Evolutionary conservation across 2,797 vertebrate species (phyloP).

Genomic region (Enteromius paludinosus): DNA sequence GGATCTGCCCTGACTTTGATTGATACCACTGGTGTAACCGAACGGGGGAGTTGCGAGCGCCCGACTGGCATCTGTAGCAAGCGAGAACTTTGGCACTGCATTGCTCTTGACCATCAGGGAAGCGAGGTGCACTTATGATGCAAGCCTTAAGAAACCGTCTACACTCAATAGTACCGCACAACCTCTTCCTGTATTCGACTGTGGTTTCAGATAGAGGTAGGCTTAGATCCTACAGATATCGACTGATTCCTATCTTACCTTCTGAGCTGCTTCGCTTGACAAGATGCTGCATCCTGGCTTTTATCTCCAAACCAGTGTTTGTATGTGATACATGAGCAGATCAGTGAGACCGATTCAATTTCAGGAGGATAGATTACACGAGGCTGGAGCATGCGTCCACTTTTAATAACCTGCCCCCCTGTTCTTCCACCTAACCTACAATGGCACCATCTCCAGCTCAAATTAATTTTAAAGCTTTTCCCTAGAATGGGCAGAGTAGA

Average conservation of each 20-base stretch:
- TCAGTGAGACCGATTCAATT: conserved; percentile 52
- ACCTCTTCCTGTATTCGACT: conserved; percentile 38
- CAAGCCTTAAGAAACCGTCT: conserved; percentile 78
- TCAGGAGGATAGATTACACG: conserved; percentile 55
- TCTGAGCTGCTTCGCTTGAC: conserved; percentile 68
- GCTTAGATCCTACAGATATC: conserved; percentile 26
- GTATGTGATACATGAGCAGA: conserved; percentile 65
- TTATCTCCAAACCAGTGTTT: conserved; percentile 65
- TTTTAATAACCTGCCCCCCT: conserved; percentile 35
- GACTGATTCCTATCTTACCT: conserved; percentile 46
- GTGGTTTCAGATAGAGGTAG: conserved; percentile 22
- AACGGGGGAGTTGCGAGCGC: conserved; percentile 20
- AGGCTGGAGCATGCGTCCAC: conserved; percentile 75
- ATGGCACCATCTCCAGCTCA: conserved; percentile 22
- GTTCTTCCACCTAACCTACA: conserved; percentile 11
- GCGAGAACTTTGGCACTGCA: conserved; percentile 68
- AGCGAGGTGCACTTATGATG: conserved; percentile 71
- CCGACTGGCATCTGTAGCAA: conserved; percentile 36
- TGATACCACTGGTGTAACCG: not conserved
- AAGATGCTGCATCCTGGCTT: conserved; percentile 67
- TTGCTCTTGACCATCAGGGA: conserved; percentile 75
- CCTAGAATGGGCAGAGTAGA: not conserved
- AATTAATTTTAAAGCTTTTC: conserved; percentile 17
- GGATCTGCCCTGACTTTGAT: not conserved
- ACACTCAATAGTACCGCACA: conserved; percentile 58